Base-by-base conservation (phyloP, 2,797 vertebrate species). In the Sebastes diaconus region DNA sequence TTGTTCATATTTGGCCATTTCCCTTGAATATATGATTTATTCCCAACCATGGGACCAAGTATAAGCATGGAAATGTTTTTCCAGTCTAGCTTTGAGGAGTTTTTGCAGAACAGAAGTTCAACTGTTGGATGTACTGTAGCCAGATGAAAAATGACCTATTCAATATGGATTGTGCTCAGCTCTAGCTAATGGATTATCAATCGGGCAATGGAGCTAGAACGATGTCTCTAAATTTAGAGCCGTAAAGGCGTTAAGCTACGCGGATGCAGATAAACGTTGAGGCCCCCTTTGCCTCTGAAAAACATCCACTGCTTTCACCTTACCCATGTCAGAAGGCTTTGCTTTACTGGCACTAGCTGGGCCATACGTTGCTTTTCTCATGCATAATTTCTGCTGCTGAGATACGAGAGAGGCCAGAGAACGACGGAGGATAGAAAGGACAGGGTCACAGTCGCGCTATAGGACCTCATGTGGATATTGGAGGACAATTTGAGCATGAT, bases 181-280 rank as follows among this genome's bases (percentile, higher is more conserved):
- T 81, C 30, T 2, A 9, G 54, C 69, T 90, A 76, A 90, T 82
- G 79, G 79, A 79, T 80, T 84, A 90, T 90, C 90, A 84, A 87
- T 81, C 2, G 14, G 79, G 55, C 61, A 8, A 75, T 42, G 30
- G 81, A 68, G 76, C 80, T 68, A 42, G 75, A 77, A 68, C 3
- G 32, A 55, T 6, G 58, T 68, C 77, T 80, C 76, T 90, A 80
- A 70, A 75, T 92, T 84, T 79, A 89, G 70, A 83, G 71, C 61
- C 0, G 8, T 29, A 74, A 24, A 24, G 4, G 64, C 5, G 3
- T 61, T 42, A 58, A 46, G 42, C 16, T 18, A 46, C 32, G 80
- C n/a, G 6, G 71, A 55, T 75, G 74, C 63, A 67, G 83, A 72
- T 83, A 73, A 80, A 58, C 52, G 29, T 20, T 25, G 8, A 80